Percentiles rank a stretch among this genome's conserved stretches.
Evolutionary conservation across 2,797 vertebrate species (phyloP).

Genomic region (Protosalanx chinensis): DNA sequence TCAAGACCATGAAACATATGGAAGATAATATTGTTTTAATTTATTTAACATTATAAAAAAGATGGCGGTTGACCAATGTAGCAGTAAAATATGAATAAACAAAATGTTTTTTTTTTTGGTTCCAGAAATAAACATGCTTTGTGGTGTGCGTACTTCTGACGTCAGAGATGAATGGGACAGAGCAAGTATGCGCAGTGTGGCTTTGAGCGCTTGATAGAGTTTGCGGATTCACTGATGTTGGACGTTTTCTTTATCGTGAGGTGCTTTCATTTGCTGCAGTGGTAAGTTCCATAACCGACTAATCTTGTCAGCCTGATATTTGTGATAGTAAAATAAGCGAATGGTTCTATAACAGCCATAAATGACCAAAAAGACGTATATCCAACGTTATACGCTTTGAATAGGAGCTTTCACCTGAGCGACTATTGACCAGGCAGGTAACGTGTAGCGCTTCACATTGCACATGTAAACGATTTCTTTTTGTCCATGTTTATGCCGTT

Average conservation of each 20-base stretch:
- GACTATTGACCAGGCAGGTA: neutral
- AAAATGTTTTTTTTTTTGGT: neutral
- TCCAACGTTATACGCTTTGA: neutral
- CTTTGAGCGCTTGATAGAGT: conserved; percentile 1
- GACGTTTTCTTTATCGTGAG: neutral
- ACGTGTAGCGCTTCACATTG: neutral
- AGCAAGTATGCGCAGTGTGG: conserved; percentile 43
- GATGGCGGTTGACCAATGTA: neutral
- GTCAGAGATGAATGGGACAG: conserved; percentile 54
- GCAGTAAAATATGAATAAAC: conserved; percentile 17
- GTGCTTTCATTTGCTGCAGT: neutral
- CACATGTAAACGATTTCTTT: neutral
- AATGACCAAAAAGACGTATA: neutral
- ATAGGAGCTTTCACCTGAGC: neutral
- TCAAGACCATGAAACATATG: too few relatives aligned
- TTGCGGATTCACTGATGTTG: neutral
- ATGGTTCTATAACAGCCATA: neutral
- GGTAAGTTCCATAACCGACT: neutral
- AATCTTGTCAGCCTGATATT: neutral
- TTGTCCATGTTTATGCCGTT: neutral
- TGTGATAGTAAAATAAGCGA: neutral
- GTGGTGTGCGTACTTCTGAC: conserved; percentile 57
- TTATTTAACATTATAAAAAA: neutral
- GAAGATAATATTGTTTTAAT: neutral
- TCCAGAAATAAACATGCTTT: conserved; percentile 42